phyloP scores from a whole-genome alignment of 2,888 invertebrate genomes.

The Stegana nigrithorax region DNA sequence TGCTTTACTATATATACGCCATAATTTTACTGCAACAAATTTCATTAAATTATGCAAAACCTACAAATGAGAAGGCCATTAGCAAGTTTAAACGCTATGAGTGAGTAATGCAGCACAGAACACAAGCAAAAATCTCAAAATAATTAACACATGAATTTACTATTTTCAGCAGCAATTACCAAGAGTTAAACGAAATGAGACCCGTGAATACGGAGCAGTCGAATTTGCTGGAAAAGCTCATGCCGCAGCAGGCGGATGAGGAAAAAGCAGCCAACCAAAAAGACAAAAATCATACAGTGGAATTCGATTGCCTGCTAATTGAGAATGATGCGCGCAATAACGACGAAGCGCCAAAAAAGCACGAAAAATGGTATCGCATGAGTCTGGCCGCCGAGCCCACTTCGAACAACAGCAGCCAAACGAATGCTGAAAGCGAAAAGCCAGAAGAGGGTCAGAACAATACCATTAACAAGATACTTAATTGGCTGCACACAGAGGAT shows the following conservation, averaged over 20 bases:
- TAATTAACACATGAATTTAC: too few species aligned
- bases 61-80: too few species aligned
- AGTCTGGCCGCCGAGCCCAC: too few species aligned
- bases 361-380: conserved; percentile 50
- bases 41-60: neutral
- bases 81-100: conserved; percentile 3
- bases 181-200: too few species aligned
- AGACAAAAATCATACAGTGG: conserved; percentile 25
- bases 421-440: conserved; percentile 16
- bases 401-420: conserved; percentile 37
- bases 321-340: too few species aligned
- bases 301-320: conserved; percentile 45
- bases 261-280: too few species aligned
- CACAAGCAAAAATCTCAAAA: too few species aligned
- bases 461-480: neutral
- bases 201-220: too few species aligned
- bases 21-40: neutral
- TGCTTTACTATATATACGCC: neutral
- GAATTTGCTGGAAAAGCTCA: too few species aligned
- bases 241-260: too few species aligned
- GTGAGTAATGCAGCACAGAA: neutral
- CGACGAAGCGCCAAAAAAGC: too few species aligned
- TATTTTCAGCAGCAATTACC: too few species aligned
- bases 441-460: neutral
- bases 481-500: conserved; percentile 7